phyloP scores from a whole-genome alignment of 2,797 vertebrate genomes.

The Microchirus variegatus region DNA sequence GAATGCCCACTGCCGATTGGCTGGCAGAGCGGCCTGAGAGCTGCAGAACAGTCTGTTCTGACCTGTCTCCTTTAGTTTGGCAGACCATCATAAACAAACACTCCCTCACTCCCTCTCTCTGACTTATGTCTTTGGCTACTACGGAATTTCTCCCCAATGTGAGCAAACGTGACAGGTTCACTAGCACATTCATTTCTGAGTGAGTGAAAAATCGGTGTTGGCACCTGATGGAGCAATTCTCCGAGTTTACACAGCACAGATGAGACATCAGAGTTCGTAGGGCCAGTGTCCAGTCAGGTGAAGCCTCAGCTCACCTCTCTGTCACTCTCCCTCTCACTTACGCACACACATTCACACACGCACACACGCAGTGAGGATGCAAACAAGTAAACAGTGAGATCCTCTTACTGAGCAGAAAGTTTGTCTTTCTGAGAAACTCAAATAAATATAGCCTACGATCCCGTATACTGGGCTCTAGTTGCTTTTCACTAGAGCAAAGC shows the following conservation, averaged over 20 bases:
- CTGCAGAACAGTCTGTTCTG: constrained; percentile 71
- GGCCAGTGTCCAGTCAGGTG: constrained; percentile 12
- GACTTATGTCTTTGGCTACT: background rate
- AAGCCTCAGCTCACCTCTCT: constrained; percentile 10
- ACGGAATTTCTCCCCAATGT: constrained; percentile 20
- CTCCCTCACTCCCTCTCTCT: constrained; percentile 15
- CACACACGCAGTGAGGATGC: background rate
- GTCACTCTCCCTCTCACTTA: background rate
- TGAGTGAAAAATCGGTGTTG: background rate
- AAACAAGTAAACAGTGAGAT: constrained; percentile 30
- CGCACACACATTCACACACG: background rate
- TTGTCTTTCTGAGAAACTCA: constrained; percentile 23
- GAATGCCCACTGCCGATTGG: constrained; percentile 55
- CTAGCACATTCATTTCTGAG: background rate
- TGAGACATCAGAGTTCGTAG: constrained; percentile 9
- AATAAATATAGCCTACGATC: constrained; percentile 31
- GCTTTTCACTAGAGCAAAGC: constrained; percentile 3
- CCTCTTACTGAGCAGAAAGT: constrained; percentile 24
- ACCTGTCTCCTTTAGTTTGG: constrained; percentile 53
- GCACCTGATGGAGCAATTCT: constrained; percentile 23
- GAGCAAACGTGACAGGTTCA: constrained; percentile 31
- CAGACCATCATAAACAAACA: constrained; percentile 54
- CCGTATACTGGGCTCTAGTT: background rate
- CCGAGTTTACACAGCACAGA: constrained; percentile 10
- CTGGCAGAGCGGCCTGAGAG: constrained; percentile 46